Evolutionary conservation across 2,797 vertebrate genomes (phyloP).

Genomic region (Darevskia mixta): DNA sequence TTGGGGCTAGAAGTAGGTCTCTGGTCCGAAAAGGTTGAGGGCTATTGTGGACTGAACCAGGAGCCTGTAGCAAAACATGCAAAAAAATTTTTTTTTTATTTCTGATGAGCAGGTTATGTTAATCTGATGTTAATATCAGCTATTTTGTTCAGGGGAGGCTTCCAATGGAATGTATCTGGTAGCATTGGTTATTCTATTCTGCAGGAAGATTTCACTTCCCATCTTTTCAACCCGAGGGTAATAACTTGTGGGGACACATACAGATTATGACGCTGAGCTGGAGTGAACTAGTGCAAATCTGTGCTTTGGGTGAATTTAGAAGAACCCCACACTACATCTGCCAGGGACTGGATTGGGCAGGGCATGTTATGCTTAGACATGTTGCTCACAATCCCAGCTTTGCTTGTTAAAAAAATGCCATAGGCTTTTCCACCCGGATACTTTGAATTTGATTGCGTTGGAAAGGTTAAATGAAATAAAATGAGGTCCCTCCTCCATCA

Average conservation of each 20-base stretch:
- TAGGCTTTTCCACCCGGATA: neutral
- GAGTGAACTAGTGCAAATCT: neutral
- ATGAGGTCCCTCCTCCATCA: neutral
- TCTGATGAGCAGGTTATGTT: neutral
- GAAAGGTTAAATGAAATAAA: neutral
- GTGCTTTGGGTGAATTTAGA: neutral
- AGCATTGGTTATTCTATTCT: neutral
- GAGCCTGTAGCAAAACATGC: neutral
- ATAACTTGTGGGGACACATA: neutral
- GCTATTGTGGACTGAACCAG: neutral
- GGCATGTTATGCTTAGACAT: conserved; percentile 3
- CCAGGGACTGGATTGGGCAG: neutral
- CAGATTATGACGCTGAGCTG: neutral
- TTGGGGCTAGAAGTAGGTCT: too few species aligned
- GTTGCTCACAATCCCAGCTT: conserved; percentile 13
- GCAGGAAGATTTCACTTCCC: neutral
- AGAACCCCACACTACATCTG: neutral
- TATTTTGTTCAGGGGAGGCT: neutral
- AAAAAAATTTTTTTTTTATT: too few species aligned
- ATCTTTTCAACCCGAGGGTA: neutral
- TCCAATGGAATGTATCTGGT: neutral
- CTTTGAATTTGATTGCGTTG: neutral
- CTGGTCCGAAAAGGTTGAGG: too few species aligned
- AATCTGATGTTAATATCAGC: neutral
- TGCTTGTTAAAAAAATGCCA: neutral